Percentiles rank a stretch among this genome's conserved stretches.
Conservation (phyloP, 2,888 invertebrate genomes). For the Hyposoter dolosus region DNA sequence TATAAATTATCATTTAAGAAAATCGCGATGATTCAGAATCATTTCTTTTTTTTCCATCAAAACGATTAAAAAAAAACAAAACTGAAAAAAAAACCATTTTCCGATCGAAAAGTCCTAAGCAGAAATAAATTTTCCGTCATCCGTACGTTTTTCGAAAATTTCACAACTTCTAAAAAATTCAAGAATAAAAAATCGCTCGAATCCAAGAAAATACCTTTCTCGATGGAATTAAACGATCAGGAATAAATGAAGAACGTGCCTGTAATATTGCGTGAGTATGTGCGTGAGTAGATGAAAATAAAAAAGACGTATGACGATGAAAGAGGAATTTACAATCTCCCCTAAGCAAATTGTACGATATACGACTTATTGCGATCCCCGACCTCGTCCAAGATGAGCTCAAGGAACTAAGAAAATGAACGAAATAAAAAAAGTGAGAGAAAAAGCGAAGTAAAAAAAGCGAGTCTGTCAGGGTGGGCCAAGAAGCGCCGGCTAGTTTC, state of each 20-base stretch:
- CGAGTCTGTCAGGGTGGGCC: conserved; percentile 43
- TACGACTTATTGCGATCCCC: conserved; percentile 36
- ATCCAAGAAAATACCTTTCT: background rate
- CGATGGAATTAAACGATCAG: background rate
- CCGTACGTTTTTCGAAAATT: too few relatives aligned
- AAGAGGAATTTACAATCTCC: conserved; percentile 1
- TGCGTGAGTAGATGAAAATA: background rate
- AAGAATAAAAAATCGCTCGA: too few relatives aligned
- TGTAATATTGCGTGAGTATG: background rate
- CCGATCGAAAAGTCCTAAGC: background rate
- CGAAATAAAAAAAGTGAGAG: conserved; percentile 19
- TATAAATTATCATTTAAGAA: too few relatives aligned
- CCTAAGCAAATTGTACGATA: conserved; percentile 16
- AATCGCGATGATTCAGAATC: too few relatives aligned
- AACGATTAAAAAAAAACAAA: too few relatives aligned
- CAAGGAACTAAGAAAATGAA: conserved; percentile 16
- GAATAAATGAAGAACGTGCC: background rate
- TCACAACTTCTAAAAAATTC: too few relatives aligned
- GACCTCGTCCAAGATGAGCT: conserved; percentile 48
- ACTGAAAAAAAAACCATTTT: background rate
- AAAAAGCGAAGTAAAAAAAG: background rate
- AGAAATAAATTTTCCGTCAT: too few relatives aligned
- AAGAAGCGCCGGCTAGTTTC: conserved; percentile 40
- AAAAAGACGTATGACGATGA: background rate
- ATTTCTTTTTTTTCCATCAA: too few relatives aligned